phyloP scores from a whole-genome alignment of 2,113 vertebrate species.

The Lepus europaeus region DNA sequence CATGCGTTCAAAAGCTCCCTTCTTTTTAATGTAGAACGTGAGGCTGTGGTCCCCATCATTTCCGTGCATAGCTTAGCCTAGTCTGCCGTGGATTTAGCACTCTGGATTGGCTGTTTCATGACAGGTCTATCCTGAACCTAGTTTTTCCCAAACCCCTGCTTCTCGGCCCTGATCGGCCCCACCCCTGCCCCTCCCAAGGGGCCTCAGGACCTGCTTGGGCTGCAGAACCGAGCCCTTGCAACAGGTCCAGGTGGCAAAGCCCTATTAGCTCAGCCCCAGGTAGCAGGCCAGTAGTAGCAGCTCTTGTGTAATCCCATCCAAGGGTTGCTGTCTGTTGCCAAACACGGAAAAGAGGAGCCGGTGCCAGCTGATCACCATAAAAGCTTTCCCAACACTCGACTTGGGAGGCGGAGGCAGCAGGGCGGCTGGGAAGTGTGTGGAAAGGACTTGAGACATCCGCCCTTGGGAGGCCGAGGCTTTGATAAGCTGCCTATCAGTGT shows the following conservation, averaged over 20 bases:
- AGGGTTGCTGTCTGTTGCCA: constrained; percentile 74
- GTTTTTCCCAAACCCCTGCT: background rate
- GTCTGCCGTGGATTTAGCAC: background rate
- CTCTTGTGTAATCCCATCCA: constrained; percentile 59
- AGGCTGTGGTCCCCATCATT: background rate
- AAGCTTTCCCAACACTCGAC: constrained; percentile 21
- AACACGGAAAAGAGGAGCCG: constrained; percentile 43
- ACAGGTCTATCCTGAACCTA: background rate
- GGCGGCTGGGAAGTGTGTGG: background rate
- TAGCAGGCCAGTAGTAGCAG: constrained; percentile 41
- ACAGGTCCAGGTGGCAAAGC: background rate
- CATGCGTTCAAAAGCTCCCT: background rate
- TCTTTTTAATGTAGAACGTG: background rate
- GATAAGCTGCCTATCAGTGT: rapidly evolving
- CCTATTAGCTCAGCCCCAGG: background rate
- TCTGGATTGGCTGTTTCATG: background rate
- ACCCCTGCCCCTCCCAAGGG: background rate
- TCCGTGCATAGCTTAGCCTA: background rate
- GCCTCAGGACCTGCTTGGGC: background rate
- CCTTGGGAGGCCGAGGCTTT: background rate
- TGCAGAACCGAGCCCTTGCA: background rate
- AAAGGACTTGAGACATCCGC: background rate
- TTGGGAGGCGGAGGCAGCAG: background rate
- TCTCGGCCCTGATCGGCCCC: background rate
- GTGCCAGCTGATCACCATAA: constrained; percentile 46